A percentile compares a stretch with the other conserved stretches of the same genome.
These are phyloP conservation scores for Macropus fuliginosus DNA, from an alignment of 2,797 vertebrate genomes.

Conservation along the genomic window DNA sequence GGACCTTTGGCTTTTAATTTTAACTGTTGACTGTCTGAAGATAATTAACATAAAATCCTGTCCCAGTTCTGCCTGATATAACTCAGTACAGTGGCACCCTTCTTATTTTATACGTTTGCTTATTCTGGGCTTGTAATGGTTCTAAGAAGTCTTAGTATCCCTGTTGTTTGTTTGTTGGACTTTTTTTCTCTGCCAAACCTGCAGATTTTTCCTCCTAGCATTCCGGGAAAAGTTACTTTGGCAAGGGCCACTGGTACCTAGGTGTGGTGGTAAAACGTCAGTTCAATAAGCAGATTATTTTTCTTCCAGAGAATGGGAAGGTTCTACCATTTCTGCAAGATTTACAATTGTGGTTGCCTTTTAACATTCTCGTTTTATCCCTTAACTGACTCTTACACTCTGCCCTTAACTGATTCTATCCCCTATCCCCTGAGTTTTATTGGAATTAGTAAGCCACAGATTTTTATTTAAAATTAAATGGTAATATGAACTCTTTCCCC, in stretches of 20 bases:
- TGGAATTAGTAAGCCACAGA: conserved; percentile 3
- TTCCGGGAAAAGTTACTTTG: neutral
- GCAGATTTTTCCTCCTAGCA: neutral
- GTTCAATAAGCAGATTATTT: neutral
- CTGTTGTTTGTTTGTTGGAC: neutral
- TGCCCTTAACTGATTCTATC: neutral
- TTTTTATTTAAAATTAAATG: conserved; percentile 41
- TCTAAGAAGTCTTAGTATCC: neutral
- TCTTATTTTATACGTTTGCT: neutral
- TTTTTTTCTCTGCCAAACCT: neutral
- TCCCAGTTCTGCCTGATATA: neutral
- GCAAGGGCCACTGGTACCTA: neutral
- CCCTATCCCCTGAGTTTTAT: conserved; percentile 35
- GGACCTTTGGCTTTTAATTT: neutral
- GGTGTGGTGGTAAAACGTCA: neutral
- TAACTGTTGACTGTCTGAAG: neutral
- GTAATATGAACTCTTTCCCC: neutral
- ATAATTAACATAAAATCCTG: neutral
- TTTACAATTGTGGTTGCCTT: neutral
- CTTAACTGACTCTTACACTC: neutral
- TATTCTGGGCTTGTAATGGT: neutral
- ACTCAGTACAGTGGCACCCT: neutral
- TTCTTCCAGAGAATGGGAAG: neutral
- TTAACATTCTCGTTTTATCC: neutral
- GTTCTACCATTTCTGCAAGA: neutral